Percentiles rank a stretch among this genome's conserved stretches.
Conservation (phyloP, 2,797 vertebrate genomes). For the Cossypha caffra region DNA sequence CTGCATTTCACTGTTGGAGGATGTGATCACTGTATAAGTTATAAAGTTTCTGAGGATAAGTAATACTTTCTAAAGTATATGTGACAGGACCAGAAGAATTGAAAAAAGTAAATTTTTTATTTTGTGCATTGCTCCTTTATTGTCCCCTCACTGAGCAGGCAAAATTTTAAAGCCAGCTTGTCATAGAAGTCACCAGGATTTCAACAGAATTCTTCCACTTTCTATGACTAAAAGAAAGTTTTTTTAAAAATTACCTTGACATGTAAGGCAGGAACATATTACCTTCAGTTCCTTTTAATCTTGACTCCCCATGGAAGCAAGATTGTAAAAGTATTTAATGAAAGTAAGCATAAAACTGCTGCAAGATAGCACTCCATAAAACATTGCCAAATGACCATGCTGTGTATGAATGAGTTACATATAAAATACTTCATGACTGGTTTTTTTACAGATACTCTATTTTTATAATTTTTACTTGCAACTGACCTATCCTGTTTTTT, state of each 20-base stretch:
- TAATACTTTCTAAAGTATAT: not conserved
- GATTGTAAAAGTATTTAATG: not conserved
- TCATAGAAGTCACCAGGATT: not conserved
- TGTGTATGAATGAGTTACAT: not conserved
- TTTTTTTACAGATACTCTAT: not conserved
- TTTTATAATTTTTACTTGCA: not conserved
- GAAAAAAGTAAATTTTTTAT: not conserved
- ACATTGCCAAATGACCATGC: not conserved
- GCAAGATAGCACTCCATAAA: not conserved
- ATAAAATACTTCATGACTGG: not conserved
- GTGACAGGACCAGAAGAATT: not conserved
- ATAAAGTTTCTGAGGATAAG: not conserved
- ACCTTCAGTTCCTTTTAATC: not conserved
- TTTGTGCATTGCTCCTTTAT: not conserved
- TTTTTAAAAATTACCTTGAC: not conserved
- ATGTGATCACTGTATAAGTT: not conserved
- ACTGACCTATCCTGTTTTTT: not conserved
- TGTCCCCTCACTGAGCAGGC: not conserved
- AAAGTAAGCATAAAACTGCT: not conserved
- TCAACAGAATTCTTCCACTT: not conserved
- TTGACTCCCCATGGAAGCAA: not conserved
- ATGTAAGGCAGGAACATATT: not conserved
- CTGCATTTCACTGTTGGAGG: not conserved
- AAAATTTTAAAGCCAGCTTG: not conserved
- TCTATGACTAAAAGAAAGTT: not conserved